phyloP scores from a whole-genome alignment of 2,797 vertebrate genomes.

The Tenualosa thibaudeaui region DNA sequence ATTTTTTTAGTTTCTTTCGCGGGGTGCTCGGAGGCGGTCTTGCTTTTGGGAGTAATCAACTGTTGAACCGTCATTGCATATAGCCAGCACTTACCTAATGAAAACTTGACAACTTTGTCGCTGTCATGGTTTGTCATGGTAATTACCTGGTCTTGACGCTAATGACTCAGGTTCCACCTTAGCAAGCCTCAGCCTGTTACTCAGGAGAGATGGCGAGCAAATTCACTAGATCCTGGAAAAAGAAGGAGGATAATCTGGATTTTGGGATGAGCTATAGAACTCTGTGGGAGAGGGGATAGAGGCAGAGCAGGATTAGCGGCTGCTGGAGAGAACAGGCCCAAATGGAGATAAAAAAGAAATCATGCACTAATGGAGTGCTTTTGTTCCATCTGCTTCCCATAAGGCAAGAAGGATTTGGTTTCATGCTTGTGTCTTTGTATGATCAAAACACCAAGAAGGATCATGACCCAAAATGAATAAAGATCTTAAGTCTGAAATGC shows the following conservation, averaged over 20 bases:
- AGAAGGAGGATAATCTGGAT: neutral
- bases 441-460: neutral
- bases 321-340: neutral
- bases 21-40: too few relatives aligned
- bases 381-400: neutral
- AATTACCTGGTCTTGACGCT: neutral
- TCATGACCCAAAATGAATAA: neutral
- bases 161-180: neutral
- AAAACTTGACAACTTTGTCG: neutral
- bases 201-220: neutral
- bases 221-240: neutral
- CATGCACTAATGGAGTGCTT: neutral
- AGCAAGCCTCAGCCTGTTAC: neutral
- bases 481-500: neutral
- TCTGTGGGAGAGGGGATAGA: conserved; percentile 1
- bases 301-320: neutral
- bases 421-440: neutral
- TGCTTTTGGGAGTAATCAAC: too few relatives aligned
- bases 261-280: neutral
- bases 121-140: neutral
- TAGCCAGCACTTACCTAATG: neutral
- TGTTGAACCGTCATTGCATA: too few relatives aligned
- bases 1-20: too few relatives aligned
- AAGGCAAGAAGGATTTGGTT: neutral
- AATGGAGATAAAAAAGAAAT: neutral